Evolutionary conservation across 1,140 invertebrate genomes (phyloP), one percentile per base, ranked within the genome.

Genomic region (Aphelenchoides avenae): DNA sequence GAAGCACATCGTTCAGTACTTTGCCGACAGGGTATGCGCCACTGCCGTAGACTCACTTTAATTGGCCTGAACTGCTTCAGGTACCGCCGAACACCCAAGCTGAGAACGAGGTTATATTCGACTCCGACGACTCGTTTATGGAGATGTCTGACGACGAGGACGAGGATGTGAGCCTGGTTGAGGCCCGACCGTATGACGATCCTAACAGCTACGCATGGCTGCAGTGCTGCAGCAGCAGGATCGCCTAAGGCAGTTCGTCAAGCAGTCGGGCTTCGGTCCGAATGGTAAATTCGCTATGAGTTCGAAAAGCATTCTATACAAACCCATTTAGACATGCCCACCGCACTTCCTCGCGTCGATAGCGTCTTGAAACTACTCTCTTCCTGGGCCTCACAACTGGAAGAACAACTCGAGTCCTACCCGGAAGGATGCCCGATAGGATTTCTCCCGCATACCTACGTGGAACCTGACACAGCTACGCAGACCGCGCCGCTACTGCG

Each of bases 141-240:
- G 78, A 33, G 82, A 22, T 18, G 9, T 37, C 41, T 7, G 41
- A 41, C 15, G 51, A 72, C 54, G 77, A 33, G 82, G 79, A 81
- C 41, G 70, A 75, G 81, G 84, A 59, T 6, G 64, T 85, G 22
- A 78, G 80, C 29, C 66, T 71, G 82, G 83, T 50, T 7, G 69
- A 85, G 86, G 86, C 26, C 85, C 86, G 81, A 20, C 89, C 94
- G 77, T 90, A 95, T 77, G 85, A 85, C 29, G 89, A 94, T 81
- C 87, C 90, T 3, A 86, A 87, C 66, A 91, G 89, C 13, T 95
- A 91, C 77, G 88, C 89, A 51, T 98, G 94, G 94, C 85, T 85
- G 68, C 95, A 31, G 86, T 86, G 70, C 84, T 92, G 43, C 85
- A 89, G 29, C 86, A 89, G 64, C 79, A 64, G 31, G 22, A 83